A percentile compares a stretch with the other conserved stretches of the same genome.
These are phyloP conservation scores for Crotophaga sulcirostris DNA, from an alignment of 2,113 vertebrate genomes.

Conservation along the genomic window DNA sequence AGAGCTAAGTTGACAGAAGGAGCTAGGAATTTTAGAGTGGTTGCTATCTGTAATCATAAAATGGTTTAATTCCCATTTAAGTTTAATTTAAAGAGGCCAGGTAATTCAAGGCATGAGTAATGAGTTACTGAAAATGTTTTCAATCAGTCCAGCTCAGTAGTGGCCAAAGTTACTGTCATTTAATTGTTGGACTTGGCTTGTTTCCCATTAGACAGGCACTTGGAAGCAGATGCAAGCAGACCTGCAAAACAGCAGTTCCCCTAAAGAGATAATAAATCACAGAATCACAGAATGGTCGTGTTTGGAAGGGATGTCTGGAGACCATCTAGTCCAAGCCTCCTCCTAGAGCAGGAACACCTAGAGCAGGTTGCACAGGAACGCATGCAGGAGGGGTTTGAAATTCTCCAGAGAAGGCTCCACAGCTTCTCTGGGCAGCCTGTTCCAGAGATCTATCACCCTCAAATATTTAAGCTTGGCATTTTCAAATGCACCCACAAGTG, in stretches of 20 bases:
- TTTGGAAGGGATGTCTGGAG: no score
- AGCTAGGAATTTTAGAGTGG: background rate
- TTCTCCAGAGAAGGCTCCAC: no score
- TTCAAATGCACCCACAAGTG: background rate
- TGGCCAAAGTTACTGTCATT: background rate
- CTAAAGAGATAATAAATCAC: background rate
- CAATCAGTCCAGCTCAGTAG: background rate
- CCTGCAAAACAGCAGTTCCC: background rate
- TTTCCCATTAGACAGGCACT: background rate
- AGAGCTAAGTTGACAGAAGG: background rate
- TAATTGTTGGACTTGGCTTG: background rate
- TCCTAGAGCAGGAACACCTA: no score
- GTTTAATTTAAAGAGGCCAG: background rate
- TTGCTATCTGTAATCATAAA: background rate
- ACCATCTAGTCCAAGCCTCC: no score
- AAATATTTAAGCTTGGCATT: background rate
- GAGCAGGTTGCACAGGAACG: no score
- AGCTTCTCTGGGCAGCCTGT: no score
- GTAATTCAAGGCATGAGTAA: background rate
- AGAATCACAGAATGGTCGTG: no score
- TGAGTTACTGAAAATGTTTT: background rate
- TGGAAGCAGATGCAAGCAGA: rapidly evolving
- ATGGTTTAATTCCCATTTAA: background rate
- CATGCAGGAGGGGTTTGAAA: no score
- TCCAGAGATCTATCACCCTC: no score